Conservation (phyloP, 2,888 invertebrate species). For the Eristalis tenax region DNA sequence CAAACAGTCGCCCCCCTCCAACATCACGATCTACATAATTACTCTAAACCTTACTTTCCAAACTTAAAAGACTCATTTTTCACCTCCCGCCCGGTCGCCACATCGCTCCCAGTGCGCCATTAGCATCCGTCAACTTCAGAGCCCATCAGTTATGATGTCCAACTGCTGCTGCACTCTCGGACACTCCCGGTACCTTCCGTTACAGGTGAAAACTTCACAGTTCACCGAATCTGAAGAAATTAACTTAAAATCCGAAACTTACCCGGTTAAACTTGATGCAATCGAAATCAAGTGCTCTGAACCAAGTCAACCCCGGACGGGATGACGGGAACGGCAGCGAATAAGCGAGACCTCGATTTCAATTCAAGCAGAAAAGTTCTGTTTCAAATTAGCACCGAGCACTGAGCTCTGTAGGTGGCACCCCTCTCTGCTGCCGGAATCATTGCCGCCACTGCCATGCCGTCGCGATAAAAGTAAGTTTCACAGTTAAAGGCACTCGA, state of each 20-base stretch:
- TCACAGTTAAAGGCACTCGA: conserved; percentile 68
- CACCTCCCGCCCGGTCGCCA: not conserved
- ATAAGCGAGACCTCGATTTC: conserved; percentile 56
- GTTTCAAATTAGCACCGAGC: conserved; percentile 67
- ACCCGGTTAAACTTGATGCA: conserved; percentile 63
- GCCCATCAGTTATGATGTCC: conserved; percentile 56
- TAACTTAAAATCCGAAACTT: conserved; percentile 65
- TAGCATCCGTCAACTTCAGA: conserved; percentile 48
- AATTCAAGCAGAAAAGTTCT: conserved; percentile 70
- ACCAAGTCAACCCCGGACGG: conserved; percentile 11
- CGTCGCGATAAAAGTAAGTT: conserved; percentile 66
- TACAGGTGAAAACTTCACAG: conserved; percentile 62
- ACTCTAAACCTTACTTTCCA: not conserved
- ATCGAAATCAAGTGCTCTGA: conserved; percentile 53
- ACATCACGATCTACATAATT: not conserved
- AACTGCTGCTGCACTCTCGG: conserved; percentile 43
- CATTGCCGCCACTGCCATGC: not conserved
- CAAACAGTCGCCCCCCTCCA: not conserved
- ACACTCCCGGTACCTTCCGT: conserved; percentile 3
- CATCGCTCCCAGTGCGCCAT: not conserved
- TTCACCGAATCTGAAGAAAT: conserved; percentile 66
- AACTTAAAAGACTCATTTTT: not conserved
- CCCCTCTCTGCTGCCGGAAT: not conserved
- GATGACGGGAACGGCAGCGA: not conserved
- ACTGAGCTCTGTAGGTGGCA: not conserved